These are phyloP conservation scores for Cynaeus angustus DNA, from an alignment of 2,888 invertebrate species.

Conservation along the genomic window DNA sequence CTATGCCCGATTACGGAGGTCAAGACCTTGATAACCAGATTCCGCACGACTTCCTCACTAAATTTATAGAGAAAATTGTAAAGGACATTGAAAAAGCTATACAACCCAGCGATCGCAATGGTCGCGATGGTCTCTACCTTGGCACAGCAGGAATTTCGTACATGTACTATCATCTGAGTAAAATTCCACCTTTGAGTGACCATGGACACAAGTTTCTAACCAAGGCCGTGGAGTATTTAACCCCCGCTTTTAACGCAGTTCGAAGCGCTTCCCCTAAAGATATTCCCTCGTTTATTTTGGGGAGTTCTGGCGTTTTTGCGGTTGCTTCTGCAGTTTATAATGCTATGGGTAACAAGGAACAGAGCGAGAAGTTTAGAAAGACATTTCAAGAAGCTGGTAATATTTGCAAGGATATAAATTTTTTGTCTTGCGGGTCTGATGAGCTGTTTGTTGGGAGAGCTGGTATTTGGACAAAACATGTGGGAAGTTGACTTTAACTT, in stretches of 20 bases:
- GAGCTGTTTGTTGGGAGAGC: constrained; percentile 91
- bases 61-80: constrained; percentile 51
- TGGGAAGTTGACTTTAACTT: neutral
- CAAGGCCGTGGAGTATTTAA: constrained; percentile 77
- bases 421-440: constrained; percentile 82
- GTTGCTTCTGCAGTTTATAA: constrained; percentile 79
- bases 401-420: constrained; percentile 74
- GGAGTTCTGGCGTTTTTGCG: constrained; percentile 85
- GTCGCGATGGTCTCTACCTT: constrained; percentile 80
- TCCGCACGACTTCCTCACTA: constrained; percentile 43
- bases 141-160: constrained; percentile 83
- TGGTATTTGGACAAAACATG: constrained; percentile 65
- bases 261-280: constrained; percentile 73
- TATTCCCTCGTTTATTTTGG: constrained; percentile 83
- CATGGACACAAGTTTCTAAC: constrained; percentile 73
- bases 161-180: constrained; percentile 83
- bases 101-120: constrained; percentile 65
- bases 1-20: constrained; percentile 56
- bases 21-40: constrained; percentile 47
- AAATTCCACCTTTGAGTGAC: constrained; percentile 73
- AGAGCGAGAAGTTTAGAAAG: constrained; percentile 65
- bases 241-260: constrained; percentile 76
- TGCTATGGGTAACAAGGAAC: constrained; percentile 71
- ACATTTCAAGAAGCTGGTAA: constrained; percentile 70
- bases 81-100: constrained; percentile 64